A percentile compares a stretch with the other conserved stretches of the same genome.
phyloP scores from a whole-genome alignment of 2,888 invertebrate genomes.

The Phortica magna region DNA sequence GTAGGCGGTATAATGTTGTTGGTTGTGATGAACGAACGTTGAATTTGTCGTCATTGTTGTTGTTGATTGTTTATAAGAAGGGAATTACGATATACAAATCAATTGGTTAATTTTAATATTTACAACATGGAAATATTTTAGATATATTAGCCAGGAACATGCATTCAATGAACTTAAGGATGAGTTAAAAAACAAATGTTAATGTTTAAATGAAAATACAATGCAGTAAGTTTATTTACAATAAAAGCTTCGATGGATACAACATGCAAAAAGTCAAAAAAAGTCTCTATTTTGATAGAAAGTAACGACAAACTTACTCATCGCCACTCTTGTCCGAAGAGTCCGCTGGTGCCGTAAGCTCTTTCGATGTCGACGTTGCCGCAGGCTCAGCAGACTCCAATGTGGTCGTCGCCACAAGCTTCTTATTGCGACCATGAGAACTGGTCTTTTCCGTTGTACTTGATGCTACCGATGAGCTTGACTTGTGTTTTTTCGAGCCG shows the following conservation, averaged over 20 bases:
- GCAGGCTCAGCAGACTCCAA: not conserved
- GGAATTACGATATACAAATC: constrained; percentile 37
- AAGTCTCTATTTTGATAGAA: too few relatives aligned
- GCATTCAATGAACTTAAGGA: not conserved
- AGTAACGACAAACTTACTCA: constrained; percentile 44
- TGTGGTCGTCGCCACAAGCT: constrained; percentile 34
- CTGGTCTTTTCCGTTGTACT: constrained; percentile 47
- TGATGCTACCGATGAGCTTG: constrained; percentile 32
- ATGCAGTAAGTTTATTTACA: too few relatives aligned
- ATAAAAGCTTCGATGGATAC: too few relatives aligned
- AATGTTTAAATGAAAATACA: not conserved
- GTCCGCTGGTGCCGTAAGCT: constrained; percentile 56
- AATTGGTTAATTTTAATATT: constrained; percentile 38
- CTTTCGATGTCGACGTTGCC: constrained; percentile 47
- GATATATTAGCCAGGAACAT: not conserved
- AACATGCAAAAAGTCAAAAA: too few relatives aligned
- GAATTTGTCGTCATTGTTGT: constrained; percentile 55
- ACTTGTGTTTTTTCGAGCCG: constrained; percentile 36
- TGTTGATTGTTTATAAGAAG: constrained; percentile 41
- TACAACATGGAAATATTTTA: not conserved
- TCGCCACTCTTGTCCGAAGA: constrained; percentile 72
- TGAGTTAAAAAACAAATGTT: not conserved
- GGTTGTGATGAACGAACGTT: constrained; percentile 53
- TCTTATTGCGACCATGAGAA: constrained; percentile 47
- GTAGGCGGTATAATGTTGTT: constrained; percentile 40